These are phyloP conservation scores for Arnoldichthys spilopterus DNA, from an alignment of 2,797 vertebrate species.

Conservation along the genomic window DNA sequence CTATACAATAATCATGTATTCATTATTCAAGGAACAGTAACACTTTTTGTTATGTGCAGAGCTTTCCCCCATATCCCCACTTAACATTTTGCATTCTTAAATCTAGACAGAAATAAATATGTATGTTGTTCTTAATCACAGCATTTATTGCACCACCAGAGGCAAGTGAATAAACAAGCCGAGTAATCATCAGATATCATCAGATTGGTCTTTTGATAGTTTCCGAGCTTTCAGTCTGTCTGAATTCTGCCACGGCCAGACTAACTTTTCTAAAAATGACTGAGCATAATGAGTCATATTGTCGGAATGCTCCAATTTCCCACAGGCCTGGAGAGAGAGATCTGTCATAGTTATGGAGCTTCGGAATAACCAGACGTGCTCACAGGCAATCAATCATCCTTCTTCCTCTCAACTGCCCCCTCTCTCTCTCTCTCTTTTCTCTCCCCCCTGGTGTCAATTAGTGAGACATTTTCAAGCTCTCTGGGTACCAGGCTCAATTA, in stretches of 20 bases:
- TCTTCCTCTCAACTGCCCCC: slow-evolving; percentile 20
- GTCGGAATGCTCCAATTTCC: slow-evolving; percentile 41
- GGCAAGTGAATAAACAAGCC: slow-evolving; percentile 23
- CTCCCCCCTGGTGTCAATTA: slow-evolving; percentile 34
- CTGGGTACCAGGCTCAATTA: slow-evolving; percentile 25
- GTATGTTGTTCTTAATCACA: slow-evolving; percentile 30
- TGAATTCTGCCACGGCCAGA: slow-evolving; percentile 14
- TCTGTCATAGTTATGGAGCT: slow-evolving; percentile 80
- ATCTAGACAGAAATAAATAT: slow-evolving; percentile 40
- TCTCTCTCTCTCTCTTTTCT: slow-evolving; percentile 22
- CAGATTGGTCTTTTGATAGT: slow-evolving; percentile 18
- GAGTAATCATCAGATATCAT: slow-evolving; percentile 30
- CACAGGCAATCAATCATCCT: slow-evolving; percentile 39
- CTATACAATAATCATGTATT: too few species aligned
- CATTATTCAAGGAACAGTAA: too few species aligned
- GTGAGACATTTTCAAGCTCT: slow-evolving; percentile 25
- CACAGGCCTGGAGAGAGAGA: slow-evolving; percentile 58
- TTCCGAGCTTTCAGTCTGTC: slow-evolving; percentile 9
- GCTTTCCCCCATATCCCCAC: background rate
- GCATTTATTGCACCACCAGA: slow-evolving; percentile 37
- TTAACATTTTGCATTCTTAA: slow-evolving; percentile 34
- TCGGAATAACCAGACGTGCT: slow-evolving; percentile 70
- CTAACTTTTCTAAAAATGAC: slow-evolving; percentile 31
- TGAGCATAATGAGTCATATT: slow-evolving; percentile 37
- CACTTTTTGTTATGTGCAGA: too few species aligned